Evolutionary conservation across 2,888 invertebrate species (phyloP), one percentile per base, ranked within the genome.

Genomic region (Anticlea derivata): DNA sequence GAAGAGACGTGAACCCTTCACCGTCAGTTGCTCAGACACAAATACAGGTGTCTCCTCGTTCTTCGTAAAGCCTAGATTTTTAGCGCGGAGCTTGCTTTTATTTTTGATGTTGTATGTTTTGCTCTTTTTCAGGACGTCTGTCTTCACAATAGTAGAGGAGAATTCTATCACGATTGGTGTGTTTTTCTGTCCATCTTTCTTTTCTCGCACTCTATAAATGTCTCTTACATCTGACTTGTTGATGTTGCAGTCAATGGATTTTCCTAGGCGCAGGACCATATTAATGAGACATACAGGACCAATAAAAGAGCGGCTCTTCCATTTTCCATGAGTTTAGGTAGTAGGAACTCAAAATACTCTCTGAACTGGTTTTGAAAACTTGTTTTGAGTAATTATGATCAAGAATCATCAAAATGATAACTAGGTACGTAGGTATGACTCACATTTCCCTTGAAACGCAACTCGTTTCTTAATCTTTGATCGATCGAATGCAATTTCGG

Each of bases 391-490:
- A 31, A 47, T 35, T 37, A 11, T 39, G 44, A 41, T 41, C 46
- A 33, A 41, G 46, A 52, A 43, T 40, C 47, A 31, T 50, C 38
- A 44, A 41, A 41, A 52, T 48, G 24, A 48, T 53, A 53, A 39
- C 43, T n/a, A n/a, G n/a, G n/a, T n/a, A n/a, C n/a, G n/a, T 44
- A 39, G 55, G 48, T 55, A 55, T 73, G 71, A 75, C 57, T 75
- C 73, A 73, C 58, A 63, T 70, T 72, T 74, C 66, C 62, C 52
- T 65, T 58, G 70, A 70, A 59, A 60, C 56, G 53, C 59, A 66
- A 63, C 60, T 50, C 52, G 61, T 54, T 43, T 50, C 56, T 63
- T 74, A 67, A 61, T 47, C 61, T 48, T 43, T 55, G 61, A 66
- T 68, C 68, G 63, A 71, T 67, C 65, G 64, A 60, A 58, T 64